Conservation (phyloP, 2,888 invertebrate genomes). For the Syritta pipiens region DNA sequence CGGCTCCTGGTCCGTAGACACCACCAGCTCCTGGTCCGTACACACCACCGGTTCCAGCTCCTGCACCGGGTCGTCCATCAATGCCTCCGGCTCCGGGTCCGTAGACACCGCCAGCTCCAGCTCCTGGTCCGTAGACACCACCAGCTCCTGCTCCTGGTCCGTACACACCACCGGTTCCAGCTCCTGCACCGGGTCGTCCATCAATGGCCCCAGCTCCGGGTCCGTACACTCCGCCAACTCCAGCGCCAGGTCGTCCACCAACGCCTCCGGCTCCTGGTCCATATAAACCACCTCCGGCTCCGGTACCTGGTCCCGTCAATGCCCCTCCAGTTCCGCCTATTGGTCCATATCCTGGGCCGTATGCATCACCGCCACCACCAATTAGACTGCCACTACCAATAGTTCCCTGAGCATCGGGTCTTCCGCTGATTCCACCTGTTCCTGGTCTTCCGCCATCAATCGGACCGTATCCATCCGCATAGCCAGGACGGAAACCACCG, state of each 20-base stretch:
- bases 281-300: slow-evolving; percentile 23
- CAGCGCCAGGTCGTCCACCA: slow-evolving; percentile 6
- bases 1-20: slow-evolving; percentile 1
- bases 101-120: background rate
- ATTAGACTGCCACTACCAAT: slow-evolving; percentile 21
- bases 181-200: slow-evolving; percentile 7
- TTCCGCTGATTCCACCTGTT: slow-evolving; percentile 15
- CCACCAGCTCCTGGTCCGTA: slow-evolving; percentile 12
- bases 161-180: slow-evolving; percentile 39
- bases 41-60: background rate
- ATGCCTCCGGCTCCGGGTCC: slow-evolving; percentile 5
- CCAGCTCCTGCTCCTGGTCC: slow-evolving; percentile 37
- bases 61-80: background rate
- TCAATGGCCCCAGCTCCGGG: background rate
- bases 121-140: slow-evolving; percentile 16
- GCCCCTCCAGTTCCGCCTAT: slow-evolving; percentile 19
- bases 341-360: slow-evolving; percentile 18
- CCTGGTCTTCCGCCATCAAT: slow-evolving; percentile 34
- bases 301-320: slow-evolving; percentile 6
- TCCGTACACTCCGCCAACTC: background rate
- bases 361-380: slow-evolving; percentile 19
- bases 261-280: slow-evolving; percentile 39
- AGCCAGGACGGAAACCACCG: slow-evolving; percentile 12
- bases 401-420: slow-evolving; percentile 1
- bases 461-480: slow-evolving; percentile 8